A percentile compares a stretch with the other conserved stretches of the same genome.
Evolutionary conservation across 2,888 invertebrate species (phyloP).

Genomic region (Leptinotarsa tumamoca): DNA sequence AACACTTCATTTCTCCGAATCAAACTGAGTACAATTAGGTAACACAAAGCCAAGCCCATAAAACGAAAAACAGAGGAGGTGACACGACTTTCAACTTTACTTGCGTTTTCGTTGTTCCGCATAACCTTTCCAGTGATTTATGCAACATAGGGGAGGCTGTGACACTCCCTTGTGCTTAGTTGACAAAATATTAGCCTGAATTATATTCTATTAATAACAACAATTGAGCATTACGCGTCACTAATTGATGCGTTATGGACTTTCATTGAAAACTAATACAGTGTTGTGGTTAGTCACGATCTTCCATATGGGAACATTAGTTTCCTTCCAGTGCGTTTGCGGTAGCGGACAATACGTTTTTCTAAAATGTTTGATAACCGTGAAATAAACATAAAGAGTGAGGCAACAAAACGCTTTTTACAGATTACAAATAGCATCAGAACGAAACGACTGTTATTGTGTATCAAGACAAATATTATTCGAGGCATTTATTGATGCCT

Average conservation of each 20-base stretch:
- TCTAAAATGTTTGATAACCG: slow-evolving; percentile 43
- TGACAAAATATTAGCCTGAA: slow-evolving; percentile 59
- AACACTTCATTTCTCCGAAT: neutral
- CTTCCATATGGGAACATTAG: slow-evolving; percentile 51
- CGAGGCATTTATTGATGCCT: slow-evolving; percentile 21
- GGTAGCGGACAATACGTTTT: slow-evolving; percentile 30
- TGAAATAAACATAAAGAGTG: slow-evolving; percentile 52
- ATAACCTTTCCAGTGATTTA: slow-evolving; percentile 52
- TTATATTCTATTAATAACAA: slow-evolving; percentile 59
- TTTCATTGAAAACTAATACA: slow-evolving; percentile 48
- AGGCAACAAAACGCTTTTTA: slow-evolving; percentile 46
- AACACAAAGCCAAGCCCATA: slow-evolving; percentile 11
- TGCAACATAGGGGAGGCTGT: slow-evolving; percentile 54
- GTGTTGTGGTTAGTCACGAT: slow-evolving; percentile 43
- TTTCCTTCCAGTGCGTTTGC: slow-evolving; percentile 44
- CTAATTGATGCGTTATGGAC: slow-evolving; percentile 58
- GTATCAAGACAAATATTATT: slow-evolving; percentile 26
- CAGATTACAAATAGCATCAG: slow-evolving; percentile 35
- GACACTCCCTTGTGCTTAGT: slow-evolving; percentile 61
- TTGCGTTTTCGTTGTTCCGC: slow-evolving; percentile 43
- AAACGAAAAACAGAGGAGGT: slow-evolving; percentile 22
- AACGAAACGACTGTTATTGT: slow-evolving; percentile 35
- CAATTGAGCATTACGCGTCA: slow-evolving; percentile 59
- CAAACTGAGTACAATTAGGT: neutral
- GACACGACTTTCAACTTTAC: slow-evolving; percentile 55